Base-by-base conservation (phyloP, 2,113 vertebrate species). In the Varanus salvator region DNA sequence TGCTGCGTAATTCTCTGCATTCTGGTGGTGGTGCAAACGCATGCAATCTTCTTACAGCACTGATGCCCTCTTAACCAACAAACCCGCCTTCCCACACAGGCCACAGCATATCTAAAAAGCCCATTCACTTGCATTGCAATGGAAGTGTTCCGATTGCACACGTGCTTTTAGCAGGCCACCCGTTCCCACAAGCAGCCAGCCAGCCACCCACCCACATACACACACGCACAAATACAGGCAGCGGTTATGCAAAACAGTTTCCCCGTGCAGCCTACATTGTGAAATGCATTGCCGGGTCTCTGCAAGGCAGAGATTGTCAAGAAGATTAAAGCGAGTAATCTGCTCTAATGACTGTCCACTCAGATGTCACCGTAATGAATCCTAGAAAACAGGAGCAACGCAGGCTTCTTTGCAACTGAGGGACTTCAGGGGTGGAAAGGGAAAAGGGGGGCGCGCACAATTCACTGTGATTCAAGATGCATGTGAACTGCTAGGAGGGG, bases 281-380 rank as follows among this genome's bases (percentile, higher is more conserved):
- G 68, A 89, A 95, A 89, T 29, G 17, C 93, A 94, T 92, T 93
- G 93, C 92, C 69, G 94, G 90, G 93, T 90, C 87, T 85, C 64
- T 93, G 86, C 76, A 80, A 92, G 93, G 91, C 84, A 94, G 95
- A 93, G 98, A 97, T 97, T 97, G 96, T 96, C 96, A 95, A 90
- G 87, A 94, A 96, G 97, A 98, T 98, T 98, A 98, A 98, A 94
- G 85, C 95, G 96, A 92, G 93, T 97, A 97, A 98, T 96, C 96
- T 97, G 94, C 94, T 97, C 94, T 98, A 98, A 98, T 97, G 96
- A 98, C 96, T 93, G 95, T 96, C 95, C 94, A 95, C 97, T 96
- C 97, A 95, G 97, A 97, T 97, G 97, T 89, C 96, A 95, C 91
- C 94, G 95, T 97, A 97, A 95, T 97, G 96, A 97, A 96, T 96